These are phyloP conservation scores for Drosophila subpulchrella DNA, from an alignment of 1,140 invertebrate genomes.

Conservation along the genomic window DNA sequence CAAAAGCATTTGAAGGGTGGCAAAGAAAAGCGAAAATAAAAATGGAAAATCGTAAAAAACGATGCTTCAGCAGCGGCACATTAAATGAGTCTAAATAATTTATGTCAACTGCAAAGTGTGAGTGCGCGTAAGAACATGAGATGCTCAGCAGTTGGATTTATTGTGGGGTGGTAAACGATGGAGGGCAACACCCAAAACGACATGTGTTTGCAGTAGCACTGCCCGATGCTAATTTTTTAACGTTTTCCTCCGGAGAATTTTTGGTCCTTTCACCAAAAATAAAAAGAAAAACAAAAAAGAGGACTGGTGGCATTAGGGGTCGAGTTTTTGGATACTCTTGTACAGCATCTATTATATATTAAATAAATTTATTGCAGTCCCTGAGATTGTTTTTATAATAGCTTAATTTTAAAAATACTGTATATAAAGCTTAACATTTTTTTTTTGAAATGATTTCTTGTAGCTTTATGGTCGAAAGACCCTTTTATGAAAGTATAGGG, in stretches of 20 bases:
- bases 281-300: not conserved
- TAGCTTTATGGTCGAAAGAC: not conserved
- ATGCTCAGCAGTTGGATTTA: not conserved
- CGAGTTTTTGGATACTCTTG: not conserved
- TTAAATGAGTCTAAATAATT: conserved; percentile 82
- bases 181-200: conserved; percentile 29
- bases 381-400: no score
- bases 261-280: conserved; percentile 48
- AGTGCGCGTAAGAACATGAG: conserved; percentile 10
- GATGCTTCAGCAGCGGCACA: conserved; percentile 54
- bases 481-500: conserved; percentile 5
- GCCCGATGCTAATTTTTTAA: conserved; percentile 69
- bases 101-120: conserved; percentile 55
- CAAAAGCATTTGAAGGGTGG: conserved; percentile 61
- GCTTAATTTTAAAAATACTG: no score
- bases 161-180: conserved; percentile 1
- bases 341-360: not conserved
- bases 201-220: conserved; percentile 66
- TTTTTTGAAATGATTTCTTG: not conserved
- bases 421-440: not conserved
- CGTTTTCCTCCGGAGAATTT: conserved; percentile 47
- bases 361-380: no score
- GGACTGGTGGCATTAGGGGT: not conserved
- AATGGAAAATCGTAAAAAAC: conserved; percentile 78
- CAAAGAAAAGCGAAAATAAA: conserved; percentile 58